phyloP scores from a whole-genome alignment of 1,140 invertebrate genomes.

The Cylas formicarius region DNA sequence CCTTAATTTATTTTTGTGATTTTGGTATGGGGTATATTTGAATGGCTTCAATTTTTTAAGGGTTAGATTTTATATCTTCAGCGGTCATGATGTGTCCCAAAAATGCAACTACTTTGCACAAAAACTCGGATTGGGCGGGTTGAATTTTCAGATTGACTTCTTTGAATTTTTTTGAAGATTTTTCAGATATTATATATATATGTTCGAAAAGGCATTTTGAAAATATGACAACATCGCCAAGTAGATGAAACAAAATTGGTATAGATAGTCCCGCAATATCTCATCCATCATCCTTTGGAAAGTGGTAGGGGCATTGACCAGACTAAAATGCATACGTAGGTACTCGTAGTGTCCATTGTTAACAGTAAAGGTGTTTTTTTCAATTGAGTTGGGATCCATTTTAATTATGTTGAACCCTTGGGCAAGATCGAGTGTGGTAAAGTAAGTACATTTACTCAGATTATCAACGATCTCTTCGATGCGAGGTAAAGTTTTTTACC shows the following conservation, averaged over 20 bases:
- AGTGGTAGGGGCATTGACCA: constrained; percentile 41
- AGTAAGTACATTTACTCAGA: constrained; percentile 43
- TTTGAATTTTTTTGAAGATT: constrained; percentile 23
- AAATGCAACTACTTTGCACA: constrained; percentile 24
- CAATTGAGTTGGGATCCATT: constrained; percentile 34
- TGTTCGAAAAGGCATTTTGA: constrained; percentile 28
- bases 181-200: constrained; percentile 24
- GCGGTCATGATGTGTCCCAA: constrained; percentile 18
- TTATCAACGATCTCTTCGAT: constrained; percentile 46
- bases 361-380: constrained; percentile 46
- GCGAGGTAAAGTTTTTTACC: constrained; percentile 48
- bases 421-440: constrained; percentile 45
- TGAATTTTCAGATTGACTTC: constrained; percentile 30
- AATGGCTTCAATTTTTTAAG: constrained; percentile 14
- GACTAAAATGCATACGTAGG: constrained; percentile 41
- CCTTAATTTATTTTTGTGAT: too few species aligned
- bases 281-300: constrained; percentile 44
- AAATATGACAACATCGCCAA: constrained; percentile 36
- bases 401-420: constrained; percentile 46
- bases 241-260: constrained; percentile 33
- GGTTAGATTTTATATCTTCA: constrained; percentile 18
- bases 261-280: constrained; percentile 29
- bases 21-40: constrained; percentile 15
- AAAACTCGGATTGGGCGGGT: constrained; percentile 33
- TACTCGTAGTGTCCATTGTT: constrained; percentile 40